A percentile compares a stretch with the other conserved stretches of the same genome.
Evolutionary conservation across 2,113 vertebrate species (phyloP).

Genomic region (Zosterops pallidus): DNA sequence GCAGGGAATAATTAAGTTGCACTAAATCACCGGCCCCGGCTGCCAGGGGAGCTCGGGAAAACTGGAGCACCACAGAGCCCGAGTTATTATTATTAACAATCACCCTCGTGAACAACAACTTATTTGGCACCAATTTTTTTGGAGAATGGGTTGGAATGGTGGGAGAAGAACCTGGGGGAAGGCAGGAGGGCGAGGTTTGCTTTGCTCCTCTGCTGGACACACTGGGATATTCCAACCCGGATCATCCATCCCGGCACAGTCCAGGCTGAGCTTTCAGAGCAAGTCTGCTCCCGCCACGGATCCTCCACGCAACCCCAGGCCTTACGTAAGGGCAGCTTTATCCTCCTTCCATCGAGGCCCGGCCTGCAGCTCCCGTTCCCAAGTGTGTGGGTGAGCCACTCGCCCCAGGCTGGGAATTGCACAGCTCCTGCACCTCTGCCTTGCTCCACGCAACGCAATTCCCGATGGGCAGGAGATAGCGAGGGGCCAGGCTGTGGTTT

Average conservation of each 20-base stretch:
- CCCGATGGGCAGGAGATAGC: neutral
- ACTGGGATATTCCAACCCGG: neutral
- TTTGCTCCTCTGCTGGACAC: rapidly evolving
- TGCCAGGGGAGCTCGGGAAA: constrained; percentile 34
- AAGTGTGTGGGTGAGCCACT: neutral
- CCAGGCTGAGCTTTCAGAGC: neutral
- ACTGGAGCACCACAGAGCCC: constrained; percentile 40
- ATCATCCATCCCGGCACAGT: neutral
- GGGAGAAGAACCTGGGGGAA: too few species aligned
- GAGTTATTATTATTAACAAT: constrained; percentile 46
- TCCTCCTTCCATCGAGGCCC: constrained; percentile 13
- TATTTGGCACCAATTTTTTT: neutral
- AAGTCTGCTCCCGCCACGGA: constrained; percentile 24
- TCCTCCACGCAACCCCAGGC: neutral
- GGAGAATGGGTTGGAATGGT: neutral
- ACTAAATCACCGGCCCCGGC: constrained; percentile 35
- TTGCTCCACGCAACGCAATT: neutral
- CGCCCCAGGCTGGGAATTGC: neutral
- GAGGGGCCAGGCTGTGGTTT: rapidly evolving
- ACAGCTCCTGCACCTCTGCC: neutral
- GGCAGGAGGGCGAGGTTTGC: too few species aligned
- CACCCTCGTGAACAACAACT: constrained; percentile 2
- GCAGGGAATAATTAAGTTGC: constrained; percentile 52
- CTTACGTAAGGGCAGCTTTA: constrained; percentile 34
- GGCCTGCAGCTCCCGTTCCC: neutral